phyloP scores from a whole-genome alignment of 35 echinoderm and acorn worm species.

The Holothuria glaberrima region DNA sequence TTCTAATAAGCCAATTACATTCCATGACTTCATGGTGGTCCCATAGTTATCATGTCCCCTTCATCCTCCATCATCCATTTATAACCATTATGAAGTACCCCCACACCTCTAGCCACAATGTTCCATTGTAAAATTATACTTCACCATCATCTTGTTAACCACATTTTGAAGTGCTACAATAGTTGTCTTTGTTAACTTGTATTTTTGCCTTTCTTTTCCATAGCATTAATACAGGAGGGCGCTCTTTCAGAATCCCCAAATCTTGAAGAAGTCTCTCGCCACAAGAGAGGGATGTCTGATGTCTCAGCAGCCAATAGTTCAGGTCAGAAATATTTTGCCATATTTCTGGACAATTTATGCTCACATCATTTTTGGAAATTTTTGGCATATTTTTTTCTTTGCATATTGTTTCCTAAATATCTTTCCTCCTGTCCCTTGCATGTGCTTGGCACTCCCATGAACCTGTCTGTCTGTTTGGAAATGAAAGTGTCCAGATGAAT shows the following conservation, averaged over 20 bases:
- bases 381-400: no score
- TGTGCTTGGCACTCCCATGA: no score
- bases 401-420: no score
- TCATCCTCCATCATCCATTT: not conserved
- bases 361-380: no score
- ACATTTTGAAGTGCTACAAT: not conserved
- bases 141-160: not conserved
- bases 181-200: not conserved
- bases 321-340: not conserved
- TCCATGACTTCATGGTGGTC: not conserved
- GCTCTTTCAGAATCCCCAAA: conserved; percentile 8
- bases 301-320: conserved; percentile 24
- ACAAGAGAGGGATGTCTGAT: conserved; percentile 44
- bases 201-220: not conserved
- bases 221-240: conserved; percentile 24
- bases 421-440: no score
- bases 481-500: no score
- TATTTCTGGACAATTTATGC: no score
- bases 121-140: not conserved
- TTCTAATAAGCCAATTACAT: no score
- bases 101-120: not conserved
- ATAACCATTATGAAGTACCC: not conserved
- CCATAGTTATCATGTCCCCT: not conserved
- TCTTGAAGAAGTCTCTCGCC: not conserved
- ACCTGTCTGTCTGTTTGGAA: no score